Percentiles rank a stretch among this genome's conserved stretches.
Evolutionary conservation across 92 coral and sea anemone genomes (phyloP).

Genomic region (Heteractis magnifica): DNA sequence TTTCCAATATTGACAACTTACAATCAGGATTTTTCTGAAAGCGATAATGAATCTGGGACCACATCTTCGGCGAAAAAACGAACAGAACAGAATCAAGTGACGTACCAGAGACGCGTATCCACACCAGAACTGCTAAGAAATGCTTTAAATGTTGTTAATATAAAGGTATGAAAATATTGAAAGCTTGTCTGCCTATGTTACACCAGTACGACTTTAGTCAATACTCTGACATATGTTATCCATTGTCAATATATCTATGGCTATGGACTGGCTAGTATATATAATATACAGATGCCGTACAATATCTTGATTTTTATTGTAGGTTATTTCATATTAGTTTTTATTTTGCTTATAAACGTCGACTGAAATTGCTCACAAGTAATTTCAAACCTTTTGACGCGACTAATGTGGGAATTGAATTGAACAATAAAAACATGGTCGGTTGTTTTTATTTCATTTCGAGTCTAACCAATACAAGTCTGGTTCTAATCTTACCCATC

Average conservation of each 20-base stretch:
- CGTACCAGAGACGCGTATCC: slow-evolving; percentile 40
- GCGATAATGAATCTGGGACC: slow-evolving; percentile 49
- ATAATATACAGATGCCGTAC: neutral
- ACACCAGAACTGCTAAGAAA: slow-evolving; percentile 69
- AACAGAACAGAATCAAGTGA: neutral
- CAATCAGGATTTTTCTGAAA: slow-evolving; percentile 25
- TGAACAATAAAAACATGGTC: neutral
- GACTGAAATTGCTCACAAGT: neutral
- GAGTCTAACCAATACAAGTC: neutral
- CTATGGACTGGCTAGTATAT: neutral
- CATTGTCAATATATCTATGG: neutral
- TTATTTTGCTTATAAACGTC: neutral
- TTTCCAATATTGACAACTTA: neutral
- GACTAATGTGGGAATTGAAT: neutral
- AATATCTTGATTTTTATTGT: neutral
- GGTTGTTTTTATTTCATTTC: neutral
- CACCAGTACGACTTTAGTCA: too few species aligned
- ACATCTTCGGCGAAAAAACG: neutral
- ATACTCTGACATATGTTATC: too few species aligned
- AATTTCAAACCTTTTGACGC: neutral
- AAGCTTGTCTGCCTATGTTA: too few species aligned
- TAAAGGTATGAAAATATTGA: slow-evolving; percentile 43
- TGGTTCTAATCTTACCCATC: neutral
- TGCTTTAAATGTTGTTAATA: slow-evolving; percentile 54
- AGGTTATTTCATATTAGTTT: neutral